These are phyloP conservation scores for Epinephelus cyanopodus DNA, from an alignment of 2,113 vertebrate species.

Conservation along the genomic window DNA sequence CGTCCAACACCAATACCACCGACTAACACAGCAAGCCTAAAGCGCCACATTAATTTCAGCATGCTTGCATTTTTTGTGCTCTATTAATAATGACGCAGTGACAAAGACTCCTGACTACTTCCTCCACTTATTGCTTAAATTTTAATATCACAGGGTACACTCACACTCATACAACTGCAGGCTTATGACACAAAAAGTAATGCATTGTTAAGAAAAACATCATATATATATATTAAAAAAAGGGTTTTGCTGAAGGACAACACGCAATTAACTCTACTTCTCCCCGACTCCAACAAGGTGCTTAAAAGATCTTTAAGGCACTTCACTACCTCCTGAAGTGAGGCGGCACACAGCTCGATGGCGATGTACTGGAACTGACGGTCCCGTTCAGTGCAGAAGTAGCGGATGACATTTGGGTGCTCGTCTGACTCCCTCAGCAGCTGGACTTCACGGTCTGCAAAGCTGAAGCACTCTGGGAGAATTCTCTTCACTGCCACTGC, in stretches of 20 bases:
- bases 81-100: neutral
- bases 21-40: neutral
- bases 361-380: conserved; percentile 99
- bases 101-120: neutral
- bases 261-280: neutral
- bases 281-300: neutral
- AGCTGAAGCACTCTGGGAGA: conserved; percentile 97
- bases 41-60: neutral
- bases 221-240: neutral
- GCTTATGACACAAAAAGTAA: neutral
- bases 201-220: neutral
- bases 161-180: neutral
- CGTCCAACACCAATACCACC: too few species aligned
- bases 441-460: conserved; percentile 96
- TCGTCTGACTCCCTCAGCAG: conserved; percentile 95
- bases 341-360: conserved; percentile 94
- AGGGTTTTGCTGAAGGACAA: neutral
- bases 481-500: conserved; percentile 96
- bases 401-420: conserved; percentile 97
- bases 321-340: conserved; percentile 91
- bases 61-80: neutral
- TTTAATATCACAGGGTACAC: neutral
- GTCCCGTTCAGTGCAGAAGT: conserved; percentile 97
- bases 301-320: too few species aligned
- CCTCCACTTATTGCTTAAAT: neutral